Evolutionary conservation across 2,797 vertebrate species (phyloP).

Genomic region (Pipistrellus nathusii): DNA sequence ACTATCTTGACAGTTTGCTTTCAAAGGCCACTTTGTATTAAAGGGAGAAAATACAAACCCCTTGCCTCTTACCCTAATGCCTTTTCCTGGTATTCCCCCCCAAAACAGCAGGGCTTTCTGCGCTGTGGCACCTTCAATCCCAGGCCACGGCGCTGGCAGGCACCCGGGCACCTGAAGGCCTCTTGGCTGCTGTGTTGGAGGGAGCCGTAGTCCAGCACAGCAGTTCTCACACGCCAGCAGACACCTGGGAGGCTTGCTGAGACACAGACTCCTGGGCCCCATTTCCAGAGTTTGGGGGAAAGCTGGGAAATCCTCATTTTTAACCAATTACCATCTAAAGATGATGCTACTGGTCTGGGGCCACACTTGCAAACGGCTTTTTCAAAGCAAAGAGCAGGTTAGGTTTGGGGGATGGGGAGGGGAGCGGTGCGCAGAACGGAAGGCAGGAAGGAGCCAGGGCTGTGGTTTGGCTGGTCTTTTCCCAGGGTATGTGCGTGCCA

Average conservation of each 20-base stretch:
- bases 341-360: background rate
- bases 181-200: background rate
- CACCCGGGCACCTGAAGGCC: too few relatives aligned
- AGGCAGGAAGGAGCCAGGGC: background rate
- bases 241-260: background rate
- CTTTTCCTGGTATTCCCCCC: background rate
- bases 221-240: background rate
- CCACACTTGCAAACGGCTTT: background rate
- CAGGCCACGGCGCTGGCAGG: background rate
- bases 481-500: background rate
- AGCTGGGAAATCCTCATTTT: background rate
- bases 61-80: background rate
- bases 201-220: background rate
- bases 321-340: background rate
- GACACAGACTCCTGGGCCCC: background rate
- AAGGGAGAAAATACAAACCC: background rate
- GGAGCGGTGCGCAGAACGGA: background rate
- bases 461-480: background rate
- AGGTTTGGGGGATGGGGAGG: too few relatives aligned
- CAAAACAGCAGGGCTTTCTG: background rate
- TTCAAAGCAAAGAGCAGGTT: background rate
- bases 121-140: background rate
- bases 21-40: background rate
- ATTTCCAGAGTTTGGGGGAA: background rate
- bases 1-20: slow-evolving; percentile 7